Base-by-base conservation (phyloP, 2,113 vertebrate species). In the Sorex fumeus region DNA sequence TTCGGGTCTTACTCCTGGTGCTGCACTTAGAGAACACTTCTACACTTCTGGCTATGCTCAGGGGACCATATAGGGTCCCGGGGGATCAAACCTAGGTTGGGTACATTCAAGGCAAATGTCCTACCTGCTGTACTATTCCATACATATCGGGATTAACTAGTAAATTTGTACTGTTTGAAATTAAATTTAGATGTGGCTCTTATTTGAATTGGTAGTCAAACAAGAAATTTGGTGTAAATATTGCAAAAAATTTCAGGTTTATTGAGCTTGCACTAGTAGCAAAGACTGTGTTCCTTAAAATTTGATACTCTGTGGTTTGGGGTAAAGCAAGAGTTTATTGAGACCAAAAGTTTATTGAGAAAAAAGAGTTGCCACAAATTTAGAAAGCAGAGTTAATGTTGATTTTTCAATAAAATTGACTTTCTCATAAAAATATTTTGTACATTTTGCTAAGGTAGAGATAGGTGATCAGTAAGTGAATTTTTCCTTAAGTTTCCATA, bases 361-460 rank as follows among this genome's bases (percentile, higher is more conserved):
- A 4, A 28, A 28, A 9, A 30, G 64, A 28, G 64, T 21, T 66
- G 18, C 62, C 89, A 95, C 78, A 34, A 64, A 28, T 64, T 90
- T 82, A 36, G 57, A 53, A 53, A 60, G 57, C 57, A 60, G 9
- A 50, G 47, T 23, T 60, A 60, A 5, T 60, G 21, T 60, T 19
- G 57, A 60, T 6, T 60, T 60, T 60, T 60, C 57, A 60, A 60
- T 60, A 60, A 60, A 21, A 60, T 19, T 60, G 57, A 45, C 36
- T 92, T 95, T 90, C 25, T 93, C 60, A 81, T 89, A 90, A 93
- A 91, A 81, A 28, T 53, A 79, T 78, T 93, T 88, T 75, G 23
- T 40, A 15, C 18, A 8, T 91, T 91, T 93, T 80, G 3, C 21
- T 30, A 71, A 30, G 8, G 30, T 91, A 74, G 23, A 47, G 60